Evolutionary conservation across 2,888 invertebrate genomes (phyloP).

Genomic region (Halocaridina rubra): DNA sequence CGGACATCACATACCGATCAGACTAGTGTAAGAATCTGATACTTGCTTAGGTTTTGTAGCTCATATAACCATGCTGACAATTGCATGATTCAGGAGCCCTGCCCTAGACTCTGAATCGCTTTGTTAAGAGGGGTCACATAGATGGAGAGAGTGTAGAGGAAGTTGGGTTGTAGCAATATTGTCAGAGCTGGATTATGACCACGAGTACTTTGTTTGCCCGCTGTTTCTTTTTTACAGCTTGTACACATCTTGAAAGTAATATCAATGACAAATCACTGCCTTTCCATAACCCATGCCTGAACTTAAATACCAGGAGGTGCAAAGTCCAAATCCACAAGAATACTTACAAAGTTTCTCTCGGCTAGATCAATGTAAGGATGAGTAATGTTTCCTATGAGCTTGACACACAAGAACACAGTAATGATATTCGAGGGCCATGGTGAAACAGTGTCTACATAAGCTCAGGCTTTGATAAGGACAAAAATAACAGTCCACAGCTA

Average conservation of each 20-base stretch:
- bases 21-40: neutral
- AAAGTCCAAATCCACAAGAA: too few relatives aligned
- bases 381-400: too few relatives aligned
- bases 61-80: neutral
- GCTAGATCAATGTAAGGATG: too few relatives aligned
- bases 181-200: neutral
- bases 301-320: too few relatives aligned
- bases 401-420: too few relatives aligned
- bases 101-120: neutral
- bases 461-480: neutral
- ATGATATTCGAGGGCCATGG: too few relatives aligned
- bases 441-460: neutral
- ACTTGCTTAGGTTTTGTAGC: neutral
- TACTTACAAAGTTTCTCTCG: too few relatives aligned
- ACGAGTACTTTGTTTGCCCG: neutral
- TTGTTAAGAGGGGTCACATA: too few relatives aligned
- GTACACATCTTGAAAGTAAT: too few relatives aligned
- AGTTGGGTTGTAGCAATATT: neutral
- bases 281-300: too few relatives aligned
- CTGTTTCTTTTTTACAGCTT: too few relatives aligned
- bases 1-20: neutral
- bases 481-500: neutral
- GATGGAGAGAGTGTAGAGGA: neutral
- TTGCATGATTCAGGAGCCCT: neutral
- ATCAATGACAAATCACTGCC: too few relatives aligned